Evolutionary conservation across 2,888 invertebrate species (phyloP).

Genomic region (Clitarchus hookeri): DNA sequence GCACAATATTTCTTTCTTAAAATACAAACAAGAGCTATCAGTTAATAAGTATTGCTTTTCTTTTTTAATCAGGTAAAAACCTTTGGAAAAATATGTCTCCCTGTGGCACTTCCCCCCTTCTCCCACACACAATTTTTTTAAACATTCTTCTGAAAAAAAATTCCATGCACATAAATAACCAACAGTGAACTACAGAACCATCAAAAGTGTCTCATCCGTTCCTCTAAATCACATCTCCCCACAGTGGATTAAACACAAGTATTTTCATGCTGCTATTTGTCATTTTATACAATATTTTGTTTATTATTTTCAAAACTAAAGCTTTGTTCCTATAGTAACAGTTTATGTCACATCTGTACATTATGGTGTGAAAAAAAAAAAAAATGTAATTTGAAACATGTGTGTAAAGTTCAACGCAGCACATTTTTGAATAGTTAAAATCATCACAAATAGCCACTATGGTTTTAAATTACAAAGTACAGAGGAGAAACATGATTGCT

Average conservation of each 20-base stretch:
- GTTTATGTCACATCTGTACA: constrained; percentile 21
- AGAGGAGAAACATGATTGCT: background rate
- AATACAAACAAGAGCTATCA: constrained; percentile 39
- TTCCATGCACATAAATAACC: constrained; percentile 32
- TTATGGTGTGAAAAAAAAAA: background rate
- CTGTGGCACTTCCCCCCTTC: constrained; percentile 33
- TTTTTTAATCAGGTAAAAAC: constrained; percentile 43
- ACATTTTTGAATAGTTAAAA: background rate
- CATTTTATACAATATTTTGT: constrained; percentile 4
- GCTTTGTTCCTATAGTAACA: constrained; percentile 22
- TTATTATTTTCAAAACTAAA: constrained; percentile 23
- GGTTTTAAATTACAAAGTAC: background rate
- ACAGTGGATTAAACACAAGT: constrained; percentile 6
- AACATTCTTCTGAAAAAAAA: constrained; percentile 31
- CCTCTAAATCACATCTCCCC: background rate
- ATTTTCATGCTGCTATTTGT: background rate
- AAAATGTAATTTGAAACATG: constrained; percentile 23
- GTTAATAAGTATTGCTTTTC: constrained; percentile 43
- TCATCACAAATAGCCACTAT: background rate
- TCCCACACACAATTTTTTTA: constrained; percentile 22
- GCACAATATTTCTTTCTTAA: constrained; percentile 36
- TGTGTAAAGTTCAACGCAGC: constrained; percentile 11
- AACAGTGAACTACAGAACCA: constrained; percentile 28
- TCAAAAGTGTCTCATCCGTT: background rate
- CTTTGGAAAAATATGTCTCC: constrained; percentile 43